Evolutionary conservation across 2,797 vertebrate genomes (phyloP), one percentile per base, ranked within the genome.

Genomic region (Poeciliopsis paucimaculata): DNA sequence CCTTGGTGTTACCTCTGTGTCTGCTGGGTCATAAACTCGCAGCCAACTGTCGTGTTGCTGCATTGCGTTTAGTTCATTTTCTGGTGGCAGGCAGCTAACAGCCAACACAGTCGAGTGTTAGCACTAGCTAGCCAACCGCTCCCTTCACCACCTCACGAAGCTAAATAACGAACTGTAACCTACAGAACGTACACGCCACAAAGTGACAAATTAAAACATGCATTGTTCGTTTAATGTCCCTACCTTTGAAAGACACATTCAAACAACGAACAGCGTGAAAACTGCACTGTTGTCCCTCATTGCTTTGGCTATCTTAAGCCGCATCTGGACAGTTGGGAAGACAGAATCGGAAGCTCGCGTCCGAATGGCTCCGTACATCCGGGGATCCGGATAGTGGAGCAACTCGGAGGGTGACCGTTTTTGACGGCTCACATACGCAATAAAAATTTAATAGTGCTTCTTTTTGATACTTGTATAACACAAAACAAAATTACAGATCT

Each of bases 241-340:
- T 93, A 95, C 94, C 94, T 94, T 86, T 53, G 77, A 82, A 73
- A 77, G 72, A 89, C 85, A 82, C 90, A 88, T 82, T 94, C 84
- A 91, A 18, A 76, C 72, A 62, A 81, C 74, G 83, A 79, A n/a
- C 23, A 76, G 5, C 55, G 81, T 11, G 39, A 82, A 82, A 84
- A 51, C 73, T 51, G 57, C 43, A 46, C 77, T 31, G 53, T 41
- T 51, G 43, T 72, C 64, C 81, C 84, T 87, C 91, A 92, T 93
- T 88, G 90, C 91, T 77, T 23, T 26, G 18, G 26, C 55, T 87
- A 78, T 31, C 91, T 92, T 92, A 92, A 94, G 94, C 43, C 62
- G 73, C 76, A 82, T 93, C 92, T 78, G 94, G 93, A 94, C 94
- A 94, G 82, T 77, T 82, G 28, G 78, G 76, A 79, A 71, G 73